Evolutionary conservation across 2,888 invertebrate genomes (phyloP).

Genomic region (Hirtodrosophila cameraria): DNA sequence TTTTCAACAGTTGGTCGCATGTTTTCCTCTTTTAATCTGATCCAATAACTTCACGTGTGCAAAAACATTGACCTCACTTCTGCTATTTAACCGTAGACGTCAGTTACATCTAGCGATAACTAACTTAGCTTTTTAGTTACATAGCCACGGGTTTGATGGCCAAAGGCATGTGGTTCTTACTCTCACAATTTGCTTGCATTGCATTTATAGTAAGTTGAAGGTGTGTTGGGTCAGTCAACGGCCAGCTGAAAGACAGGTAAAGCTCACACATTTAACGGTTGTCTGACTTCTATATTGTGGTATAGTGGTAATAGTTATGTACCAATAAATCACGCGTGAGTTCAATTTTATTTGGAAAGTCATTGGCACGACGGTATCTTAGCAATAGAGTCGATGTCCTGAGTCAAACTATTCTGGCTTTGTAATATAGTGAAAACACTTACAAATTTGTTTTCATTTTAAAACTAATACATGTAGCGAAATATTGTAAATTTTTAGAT

Average conservation of each 20-base stretch:
- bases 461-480: too few species aligned
- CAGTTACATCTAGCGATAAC: slow-evolving; percentile 40
- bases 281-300: slow-evolving; percentile 48
- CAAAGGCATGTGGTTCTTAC: slow-evolving; percentile 46
- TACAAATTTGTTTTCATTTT: too few species aligned
- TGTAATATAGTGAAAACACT: too few species aligned
- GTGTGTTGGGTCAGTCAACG: slow-evolving; percentile 18
- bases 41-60: slow-evolving; percentile 40
- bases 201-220: slow-evolving; percentile 50
- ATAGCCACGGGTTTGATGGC: slow-evolving; percentile 51
- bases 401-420: too few species aligned
- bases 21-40: slow-evolving; percentile 3
- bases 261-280: slow-evolving; percentile 58
- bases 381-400: neutral
- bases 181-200: slow-evolving; percentile 63
- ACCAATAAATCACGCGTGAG: slow-evolving; percentile 35
- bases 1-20: slow-evolving; percentile 50
- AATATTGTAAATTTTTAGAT: too few species aligned
- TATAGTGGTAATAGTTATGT: slow-evolving; percentile 7
- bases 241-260: slow-evolving; percentile 30
- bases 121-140: slow-evolving; percentile 39
- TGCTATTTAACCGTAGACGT: slow-evolving; percentile 45
- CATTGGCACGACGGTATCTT: slow-evolving; percentile 54
- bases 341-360: slow-evolving; percentile 47
- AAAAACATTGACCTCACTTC: slow-evolving; percentile 59